Evolutionary conservation across 1,140 invertebrate genomes (phyloP), one percentile per base, ranked within the genome.

Genomic region (Oncopeltus fasciatus): DNA sequence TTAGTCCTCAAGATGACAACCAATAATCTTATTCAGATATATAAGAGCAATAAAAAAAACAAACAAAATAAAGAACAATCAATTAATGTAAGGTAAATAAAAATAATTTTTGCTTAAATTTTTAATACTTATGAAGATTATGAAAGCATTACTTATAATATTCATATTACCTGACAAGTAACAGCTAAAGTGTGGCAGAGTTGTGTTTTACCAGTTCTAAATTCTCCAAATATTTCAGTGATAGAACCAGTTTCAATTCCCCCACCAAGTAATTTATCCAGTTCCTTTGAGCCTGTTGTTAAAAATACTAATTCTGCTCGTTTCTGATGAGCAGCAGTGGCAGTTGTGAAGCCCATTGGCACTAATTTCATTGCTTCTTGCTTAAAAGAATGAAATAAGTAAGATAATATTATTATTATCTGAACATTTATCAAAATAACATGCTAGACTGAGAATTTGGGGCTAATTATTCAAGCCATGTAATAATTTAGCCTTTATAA

Each of bases 141-240:
- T n/a, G n/a, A n/a, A n/a, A n/a, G n/a, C n/a, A n/a, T 44, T 57
- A 29, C 51, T 27, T 44, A 2, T 2, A 44, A 1, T 2, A 44
- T 44, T 44, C 14, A 16, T 44, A 43, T 68, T 77, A 88, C 87
- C 78, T 97, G 97, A 74, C 96, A 99, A 46, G 95, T 98, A 0
- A 99, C 96, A 63, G 97, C 95, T 26, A 99, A 74, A 1, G 92
- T 96, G 69, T 99, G 96, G 73, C 95, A 99, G 0, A 99, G 69
- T 70, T 99, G 97, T 18, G 95, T 95, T 77, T 99, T 99, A 57
- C 97, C 97, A 14, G 95, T 96, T 65, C 96, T 77, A 73, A 99
- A 99, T 76, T 99, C 97, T 0, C 97, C 96, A 79, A 99, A 99
- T 67, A 99, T 85, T 78, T 99, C 97, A 2, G 96, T 99, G n/a